Percentiles rank a stretch among this genome's conserved stretches.
Conservation (phyloP, 2,797 vertebrate genomes). For the Darevskia nairensis region DNA sequence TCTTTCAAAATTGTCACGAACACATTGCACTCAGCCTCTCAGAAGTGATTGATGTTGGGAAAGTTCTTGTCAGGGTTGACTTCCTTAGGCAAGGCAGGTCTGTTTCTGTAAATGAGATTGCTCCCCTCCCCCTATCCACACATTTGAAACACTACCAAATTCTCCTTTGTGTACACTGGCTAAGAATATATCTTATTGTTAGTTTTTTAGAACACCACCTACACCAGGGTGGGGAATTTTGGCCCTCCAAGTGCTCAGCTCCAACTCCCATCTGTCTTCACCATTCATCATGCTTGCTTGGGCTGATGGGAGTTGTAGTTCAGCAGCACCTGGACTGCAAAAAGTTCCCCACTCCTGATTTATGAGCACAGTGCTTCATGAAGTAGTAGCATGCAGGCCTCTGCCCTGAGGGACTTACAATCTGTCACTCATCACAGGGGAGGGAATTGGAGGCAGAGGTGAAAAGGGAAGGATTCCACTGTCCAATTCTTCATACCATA, state of each 20-base stretch:
- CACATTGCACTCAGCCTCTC: constrained; percentile 10
- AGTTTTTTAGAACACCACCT: not conserved
- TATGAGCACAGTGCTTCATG: not conserved
- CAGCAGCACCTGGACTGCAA: too few species aligned
- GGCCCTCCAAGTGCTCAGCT: too few species aligned
- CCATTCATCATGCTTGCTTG: too few species aligned
- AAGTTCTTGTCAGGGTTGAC: not conserved
- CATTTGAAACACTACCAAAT: not conserved
- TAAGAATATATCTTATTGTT: not conserved
- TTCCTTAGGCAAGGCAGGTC: not conserved
- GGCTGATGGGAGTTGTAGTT: too few species aligned
- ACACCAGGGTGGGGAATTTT: not conserved
- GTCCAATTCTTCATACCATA: not conserved
- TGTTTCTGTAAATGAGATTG: not conserved
- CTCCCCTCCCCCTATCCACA: not conserved
- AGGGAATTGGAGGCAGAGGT: not conserved
- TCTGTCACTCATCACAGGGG: not conserved
- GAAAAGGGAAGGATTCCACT: not conserved
- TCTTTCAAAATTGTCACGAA: constrained; percentile 26
- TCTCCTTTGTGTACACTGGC: not conserved
- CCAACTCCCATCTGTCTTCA: too few species aligned
- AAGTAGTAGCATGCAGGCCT: not conserved
- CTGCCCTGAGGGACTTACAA: not conserved
- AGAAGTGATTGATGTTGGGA: not conserved
- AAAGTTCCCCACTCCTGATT: too few species aligned